Base-by-base conservation (phyloP, 1,140 invertebrate genomes). In the Hesperophylax magnus region DNA sequence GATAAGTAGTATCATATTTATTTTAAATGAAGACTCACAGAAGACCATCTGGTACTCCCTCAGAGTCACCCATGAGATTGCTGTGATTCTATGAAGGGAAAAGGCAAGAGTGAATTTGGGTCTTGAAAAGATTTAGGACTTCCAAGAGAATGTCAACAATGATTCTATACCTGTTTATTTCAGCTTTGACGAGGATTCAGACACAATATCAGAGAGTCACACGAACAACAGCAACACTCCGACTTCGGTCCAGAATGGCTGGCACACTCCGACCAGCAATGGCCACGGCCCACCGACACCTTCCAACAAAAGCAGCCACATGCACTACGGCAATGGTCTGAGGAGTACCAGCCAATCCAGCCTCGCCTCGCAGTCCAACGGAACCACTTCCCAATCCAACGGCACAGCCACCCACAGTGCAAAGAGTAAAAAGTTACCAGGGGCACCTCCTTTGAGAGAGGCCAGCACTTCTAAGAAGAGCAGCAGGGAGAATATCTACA, bases 111-210 rank as follows among this genome's bases (percentile, higher is more conserved):
- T 31, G 2, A 9, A 39, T 39, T 1, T 9, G 34, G 34, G 3
- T 39, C 34, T 39, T 47, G 39, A 14, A 14, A 14, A 47, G 11
- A 47, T 47, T 8, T 8, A 14, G 39, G 39, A 9, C 39, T 47
- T 47, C 11, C 9, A 14, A 47, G 39, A 47, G 39, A 47, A 14
- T 14, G 39, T 8, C 39, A 1, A 47, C 0, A 47, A 47, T 6
- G 6, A 47, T 47, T 39, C 34, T 39, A 9, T 39, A 7, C 7
- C 7, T 47, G 39, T 82, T 60, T 17, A 58, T 87, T 89, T 58
- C 80, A 91, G 90, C 72, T 90, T 88, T 78, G 90, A 91, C 76
- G 89, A 90, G 77, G 90, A 91, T 84, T 90, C 90, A 0, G 90
- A 90, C 85, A 90, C 90, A 87, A 89, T 90, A 54, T 85, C 85